Percentiles rank a stretch among this genome's conserved stretches.
These are phyloP conservation scores for Drosophila meridionalis DNA, from an alignment of 2,888 invertebrate genomes.

Conservation along the genomic window DNA sequence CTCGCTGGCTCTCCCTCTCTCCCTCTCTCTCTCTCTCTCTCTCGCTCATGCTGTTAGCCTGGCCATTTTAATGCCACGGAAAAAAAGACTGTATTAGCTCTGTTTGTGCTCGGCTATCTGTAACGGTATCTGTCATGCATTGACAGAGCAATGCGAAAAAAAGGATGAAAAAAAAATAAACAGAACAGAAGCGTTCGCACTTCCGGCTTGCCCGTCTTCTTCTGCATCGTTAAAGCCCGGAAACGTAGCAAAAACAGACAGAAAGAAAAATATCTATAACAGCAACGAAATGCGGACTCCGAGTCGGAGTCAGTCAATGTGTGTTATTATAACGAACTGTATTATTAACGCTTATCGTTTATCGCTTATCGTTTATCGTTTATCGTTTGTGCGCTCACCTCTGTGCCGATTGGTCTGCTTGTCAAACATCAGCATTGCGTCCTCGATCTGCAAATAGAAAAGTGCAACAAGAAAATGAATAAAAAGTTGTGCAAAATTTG, in stretches of 20 bases:
- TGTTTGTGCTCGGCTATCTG: slow-evolving; percentile 34
- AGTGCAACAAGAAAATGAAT: slow-evolving; percentile 28
- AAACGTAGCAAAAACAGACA: slow-evolving; percentile 50
- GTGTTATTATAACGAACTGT: slow-evolving; percentile 38
- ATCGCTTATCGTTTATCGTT: slow-evolving; percentile 5
- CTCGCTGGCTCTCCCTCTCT: slow-evolving; percentile 6
- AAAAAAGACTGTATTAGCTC: slow-evolving; percentile 71
- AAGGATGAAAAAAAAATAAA: not conserved
- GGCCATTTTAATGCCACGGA: slow-evolving; percentile 62
- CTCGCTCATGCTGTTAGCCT: slow-evolving; percentile 45
- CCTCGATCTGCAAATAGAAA: slow-evolving; percentile 96
- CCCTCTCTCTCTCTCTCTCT: not conserved
- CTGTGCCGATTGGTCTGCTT: slow-evolving; percentile 99
- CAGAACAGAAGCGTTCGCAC: slow-evolving; percentile 68
- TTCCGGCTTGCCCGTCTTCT: slow-evolving; percentile 63
- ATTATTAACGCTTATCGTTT: slow-evolving; percentile 9
- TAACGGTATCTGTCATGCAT: slow-evolving; percentile 60
- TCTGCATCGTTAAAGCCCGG: slow-evolving; percentile 74
- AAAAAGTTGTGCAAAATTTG: slow-evolving; percentile 31
- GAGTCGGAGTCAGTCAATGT: slow-evolving; percentile 15
- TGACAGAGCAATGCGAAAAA: slow-evolving; percentile 60
- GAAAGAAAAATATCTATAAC: not conserved
- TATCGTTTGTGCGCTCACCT: slow-evolving; percentile 88
- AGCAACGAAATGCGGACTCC: not conserved
- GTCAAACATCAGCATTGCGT: slow-evolving; percentile 99